Evolutionary conservation across 2,888 invertebrate species (phyloP), one percentile per base, ranked within the genome.

Genomic region (Lagria hirta): DNA sequence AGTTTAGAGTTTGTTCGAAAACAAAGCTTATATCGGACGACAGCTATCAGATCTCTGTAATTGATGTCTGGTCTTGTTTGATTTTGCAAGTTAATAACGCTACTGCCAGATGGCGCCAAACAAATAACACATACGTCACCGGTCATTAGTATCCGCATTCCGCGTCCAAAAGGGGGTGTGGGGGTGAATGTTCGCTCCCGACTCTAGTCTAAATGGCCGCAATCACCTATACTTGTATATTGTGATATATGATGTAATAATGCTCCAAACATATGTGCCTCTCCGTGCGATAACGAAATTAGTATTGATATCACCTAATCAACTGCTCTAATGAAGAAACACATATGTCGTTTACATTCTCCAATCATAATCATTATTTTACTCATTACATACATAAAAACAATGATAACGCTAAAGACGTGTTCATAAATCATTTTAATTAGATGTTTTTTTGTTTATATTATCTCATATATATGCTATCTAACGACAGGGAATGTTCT

Each of bases 31-130:
- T 55, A 54, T 57, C 54, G 56, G 55, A 60, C 58, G 61, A 55
- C 57, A 62, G 62, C 61, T 60, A 67, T 67, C 62, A 64, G 62
- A 66, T 67, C 61, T 57, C 51, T 59, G 58, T 70, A 72, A 72
- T 72, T 71, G 71, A 70, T 71, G 71, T 70, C 69, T 64, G 65
- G 64, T 66, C 69, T 71, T 73, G 72, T 73, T 73, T 73, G 72
- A 73, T 72, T 73, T 72, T 69, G 68, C 70, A 70, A 73, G 72
- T 73, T 73, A 73, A 73, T 73, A 73, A 72, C 72, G 69, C 68
- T 67, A 65, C 62, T 63, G 66, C 72, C 73, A 73, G 71, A 70
- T 73, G 73, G 71, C 73, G 72, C 70, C 70, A 69, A 69, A 71
- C 71, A 72, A 72, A 72, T 71, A 71, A 70, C 71, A 70, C 69